Percentiles rank a stretch among this genome's conserved stretches.
Conservation (phyloP, 2,113 vertebrate species). For the Ageneiosus marmoratus region DNA sequence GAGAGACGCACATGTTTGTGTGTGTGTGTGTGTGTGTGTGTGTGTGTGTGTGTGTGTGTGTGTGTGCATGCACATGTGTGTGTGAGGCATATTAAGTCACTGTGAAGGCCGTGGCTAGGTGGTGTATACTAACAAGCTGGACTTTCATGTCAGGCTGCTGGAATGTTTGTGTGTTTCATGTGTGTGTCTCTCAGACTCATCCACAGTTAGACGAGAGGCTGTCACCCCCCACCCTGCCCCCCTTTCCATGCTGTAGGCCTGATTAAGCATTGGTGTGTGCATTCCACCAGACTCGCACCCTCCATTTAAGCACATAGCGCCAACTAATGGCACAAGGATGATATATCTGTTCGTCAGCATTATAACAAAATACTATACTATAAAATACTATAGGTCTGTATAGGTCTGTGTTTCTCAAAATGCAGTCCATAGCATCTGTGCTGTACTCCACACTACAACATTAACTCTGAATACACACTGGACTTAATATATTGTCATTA, state of each 20-base stretch:
- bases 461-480: no score
- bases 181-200: conserved; percentile 56
- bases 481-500: no score
- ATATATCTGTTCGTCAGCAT: conserved; percentile 8
- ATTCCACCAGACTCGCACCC: conserved; percentile 5
- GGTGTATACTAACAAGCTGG: conserved; percentile 56
- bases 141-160: conserved; percentile 61
- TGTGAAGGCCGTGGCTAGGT: conserved; percentile 4
- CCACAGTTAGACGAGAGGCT: conserved; percentile 48
- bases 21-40: background rate
- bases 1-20: conserved; percentile 14
- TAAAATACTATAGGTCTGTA: background rate
- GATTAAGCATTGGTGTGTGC: conserved; percentile 58
- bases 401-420: background rate
- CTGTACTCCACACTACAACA: no score
- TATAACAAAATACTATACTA: background rate
- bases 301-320: conserved; percentile 56
- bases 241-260: conserved; percentile 52
- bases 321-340: conserved; percentile 30
- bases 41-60: background rate
- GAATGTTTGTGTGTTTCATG: conserved; percentile 22
- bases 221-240: background rate
- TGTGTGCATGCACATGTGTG: background rate
- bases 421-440: background rate
- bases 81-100: conserved; percentile 34